phyloP scores from a whole-genome alignment of 2,113 vertebrate genomes.

The Corapipo altera region DNA sequence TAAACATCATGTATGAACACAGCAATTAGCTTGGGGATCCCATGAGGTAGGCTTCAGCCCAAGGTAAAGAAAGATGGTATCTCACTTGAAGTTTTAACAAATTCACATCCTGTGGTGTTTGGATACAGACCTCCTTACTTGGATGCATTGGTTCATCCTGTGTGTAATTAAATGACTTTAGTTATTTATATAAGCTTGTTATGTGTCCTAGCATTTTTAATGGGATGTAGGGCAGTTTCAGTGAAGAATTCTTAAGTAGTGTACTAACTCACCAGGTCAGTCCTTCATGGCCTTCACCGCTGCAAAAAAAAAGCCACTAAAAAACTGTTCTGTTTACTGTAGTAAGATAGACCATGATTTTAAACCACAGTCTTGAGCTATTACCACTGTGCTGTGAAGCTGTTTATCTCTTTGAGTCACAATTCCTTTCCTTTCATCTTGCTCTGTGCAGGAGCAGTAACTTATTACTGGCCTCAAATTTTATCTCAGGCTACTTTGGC shows the following conservation, averaged over 20 bases:
- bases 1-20: not conserved
- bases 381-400: not conserved
- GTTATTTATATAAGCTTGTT: not conserved
- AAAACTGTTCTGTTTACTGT: not conserved
- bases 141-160: not conserved
- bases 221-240: not conserved
- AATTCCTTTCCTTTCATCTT: not conserved
- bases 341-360: not conserved
- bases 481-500: not conserved
- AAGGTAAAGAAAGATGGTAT: not conserved
- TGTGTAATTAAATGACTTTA: not conserved
- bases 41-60: not conserved
- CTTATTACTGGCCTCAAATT: not conserved
- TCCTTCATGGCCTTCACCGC: not conserved
- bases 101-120: not conserved
- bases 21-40: not conserved
- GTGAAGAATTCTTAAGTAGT: not conserved
- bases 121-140: not conserved
- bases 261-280: not conserved
- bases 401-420: conserved; percentile 2
- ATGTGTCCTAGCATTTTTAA: not conserved
- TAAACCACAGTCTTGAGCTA: not conserved
- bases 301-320: not conserved
- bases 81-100: not conserved
- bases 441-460: not conserved